phyloP scores from a whole-genome alignment of 30 jellyfish, hydroid and myxozoan genomes.

The Turritopsis rubra region DNA sequence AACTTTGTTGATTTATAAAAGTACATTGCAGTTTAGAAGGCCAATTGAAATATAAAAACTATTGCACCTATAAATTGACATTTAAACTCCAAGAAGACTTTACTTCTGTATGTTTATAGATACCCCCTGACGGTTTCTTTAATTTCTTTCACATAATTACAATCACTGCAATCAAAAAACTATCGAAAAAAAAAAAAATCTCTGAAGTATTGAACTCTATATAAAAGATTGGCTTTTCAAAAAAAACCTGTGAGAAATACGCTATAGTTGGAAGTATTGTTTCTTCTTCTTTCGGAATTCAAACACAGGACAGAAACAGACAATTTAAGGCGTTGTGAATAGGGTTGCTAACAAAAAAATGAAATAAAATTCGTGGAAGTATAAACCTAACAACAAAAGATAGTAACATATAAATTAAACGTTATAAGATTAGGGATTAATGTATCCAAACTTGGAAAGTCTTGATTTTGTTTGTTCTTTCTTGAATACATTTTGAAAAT shows the following conservation, averaged over 20 bases:
- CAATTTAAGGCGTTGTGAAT: not conserved
- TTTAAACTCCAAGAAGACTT: too few relatives aligned
- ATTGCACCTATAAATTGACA: too few relatives aligned
- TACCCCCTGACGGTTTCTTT: too few relatives aligned
- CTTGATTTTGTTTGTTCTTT: too few relatives aligned
- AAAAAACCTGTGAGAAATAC: too few relatives aligned
- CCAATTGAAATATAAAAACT: too few relatives aligned
- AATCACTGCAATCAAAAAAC: not conserved
- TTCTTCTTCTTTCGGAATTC: not conserved
- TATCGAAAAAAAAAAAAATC: not conserved
- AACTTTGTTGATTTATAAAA: too few relatives aligned
- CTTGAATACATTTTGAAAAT: not conserved
- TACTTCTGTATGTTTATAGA: too few relatives aligned
- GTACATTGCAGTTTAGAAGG: too few relatives aligned
- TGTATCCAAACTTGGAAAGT: too few relatives aligned
- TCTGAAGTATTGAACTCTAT: not conserved
- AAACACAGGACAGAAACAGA: not conserved
- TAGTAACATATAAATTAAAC: not conserved
- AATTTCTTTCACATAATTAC: not conserved
- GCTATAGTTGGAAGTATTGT: too few relatives aligned
- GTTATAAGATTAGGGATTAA: not conserved
- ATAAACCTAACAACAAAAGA: not conserved
- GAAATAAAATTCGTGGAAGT: too few relatives aligned
- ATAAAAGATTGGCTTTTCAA: not conserved
- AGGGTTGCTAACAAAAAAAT: not conserved